Conservation (phyloP, 1,140 invertebrate genomes). For the Sycophila sp. region DNA sequence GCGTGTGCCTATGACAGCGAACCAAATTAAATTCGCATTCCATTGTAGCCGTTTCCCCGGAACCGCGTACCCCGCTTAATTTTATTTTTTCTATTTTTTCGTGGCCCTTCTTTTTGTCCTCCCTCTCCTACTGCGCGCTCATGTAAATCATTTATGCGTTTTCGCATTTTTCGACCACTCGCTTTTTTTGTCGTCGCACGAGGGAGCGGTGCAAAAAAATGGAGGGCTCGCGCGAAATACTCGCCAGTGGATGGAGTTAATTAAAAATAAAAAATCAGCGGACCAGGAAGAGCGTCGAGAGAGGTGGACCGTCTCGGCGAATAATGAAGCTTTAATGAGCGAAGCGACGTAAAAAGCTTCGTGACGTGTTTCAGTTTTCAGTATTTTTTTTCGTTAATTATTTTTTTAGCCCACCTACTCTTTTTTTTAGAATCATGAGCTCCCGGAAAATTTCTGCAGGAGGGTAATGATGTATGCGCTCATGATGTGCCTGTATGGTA, state of each 20-base stretch:
- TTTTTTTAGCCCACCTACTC: too few species aligned
- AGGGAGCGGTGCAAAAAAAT: neutral
- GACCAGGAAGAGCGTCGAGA: neutral
- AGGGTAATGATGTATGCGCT: too few species aligned
- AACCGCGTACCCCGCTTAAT: too few species aligned
- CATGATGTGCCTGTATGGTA: too few species aligned
- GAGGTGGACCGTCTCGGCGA: neutral
- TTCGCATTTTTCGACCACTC: conserved; percentile 40
- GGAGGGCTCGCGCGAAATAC: neutral
- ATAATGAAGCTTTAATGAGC: conserved; percentile 28
- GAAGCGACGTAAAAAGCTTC: neutral
- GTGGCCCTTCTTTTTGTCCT: conserved; percentile 16
- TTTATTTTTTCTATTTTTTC: too few species aligned
- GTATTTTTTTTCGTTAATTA: too few species aligned
- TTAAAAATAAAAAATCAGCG: conserved; percentile 19
- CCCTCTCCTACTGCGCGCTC: conserved; percentile 3
- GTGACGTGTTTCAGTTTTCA: too few species aligned
- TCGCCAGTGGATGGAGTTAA: neutral
- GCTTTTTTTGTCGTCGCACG: conserved; percentile 25
- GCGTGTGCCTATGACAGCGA: conserved; percentile 35
- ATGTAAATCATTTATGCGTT: conserved; percentile 46
- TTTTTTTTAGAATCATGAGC: neutral
- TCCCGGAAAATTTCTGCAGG: too few species aligned
- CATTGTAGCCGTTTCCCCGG: conserved; percentile 31
- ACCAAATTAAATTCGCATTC: conserved; percentile 46